Conservation (phyloP, 1,140 invertebrate genomes). For the Belonocnema kinseyi region DNA sequence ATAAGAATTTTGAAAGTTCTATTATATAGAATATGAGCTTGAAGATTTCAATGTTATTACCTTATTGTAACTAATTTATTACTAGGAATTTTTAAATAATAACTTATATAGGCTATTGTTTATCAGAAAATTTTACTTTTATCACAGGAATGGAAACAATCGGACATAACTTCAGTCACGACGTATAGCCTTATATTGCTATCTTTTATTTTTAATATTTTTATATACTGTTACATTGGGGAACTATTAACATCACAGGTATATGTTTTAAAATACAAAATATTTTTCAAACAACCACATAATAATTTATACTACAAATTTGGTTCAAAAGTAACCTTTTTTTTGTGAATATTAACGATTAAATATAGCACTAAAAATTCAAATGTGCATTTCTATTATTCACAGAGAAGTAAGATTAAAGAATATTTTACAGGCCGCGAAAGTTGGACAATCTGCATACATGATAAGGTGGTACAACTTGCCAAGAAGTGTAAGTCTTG, state of each 20-base stretch:
- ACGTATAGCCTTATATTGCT: background rate
- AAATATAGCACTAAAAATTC: background rate
- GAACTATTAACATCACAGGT: slow-evolving; percentile 35
- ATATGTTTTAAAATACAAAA: background rate
- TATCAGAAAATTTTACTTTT: background rate
- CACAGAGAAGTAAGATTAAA: slow-evolving; percentile 30
- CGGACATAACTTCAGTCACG: background rate
- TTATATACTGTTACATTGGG: slow-evolving; percentile 38
- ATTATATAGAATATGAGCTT: too few species aligned
- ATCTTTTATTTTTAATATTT: slow-evolving; percentile 34
- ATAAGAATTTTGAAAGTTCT: too few species aligned
- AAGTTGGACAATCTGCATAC: slow-evolving; percentile 48
- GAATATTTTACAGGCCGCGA: slow-evolving; percentile 40
- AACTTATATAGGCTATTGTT: too few species aligned
- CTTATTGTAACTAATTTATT: too few species aligned
- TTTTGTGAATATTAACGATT: too few species aligned
- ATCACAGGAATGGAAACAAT: background rate
- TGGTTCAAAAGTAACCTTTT: too few species aligned
- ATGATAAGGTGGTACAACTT: slow-evolving; percentile 57
- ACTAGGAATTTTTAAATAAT: too few species aligned
- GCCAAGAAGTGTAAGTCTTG: slow-evolving; percentile 38
- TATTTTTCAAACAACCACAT: too few species aligned
- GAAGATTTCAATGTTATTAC: too few species aligned
- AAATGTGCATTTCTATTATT: background rate
- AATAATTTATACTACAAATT: too few species aligned